phyloP scores from a whole-genome alignment of 2,113 vertebrate genomes.

The Burhinus bistriatus region DNA sequence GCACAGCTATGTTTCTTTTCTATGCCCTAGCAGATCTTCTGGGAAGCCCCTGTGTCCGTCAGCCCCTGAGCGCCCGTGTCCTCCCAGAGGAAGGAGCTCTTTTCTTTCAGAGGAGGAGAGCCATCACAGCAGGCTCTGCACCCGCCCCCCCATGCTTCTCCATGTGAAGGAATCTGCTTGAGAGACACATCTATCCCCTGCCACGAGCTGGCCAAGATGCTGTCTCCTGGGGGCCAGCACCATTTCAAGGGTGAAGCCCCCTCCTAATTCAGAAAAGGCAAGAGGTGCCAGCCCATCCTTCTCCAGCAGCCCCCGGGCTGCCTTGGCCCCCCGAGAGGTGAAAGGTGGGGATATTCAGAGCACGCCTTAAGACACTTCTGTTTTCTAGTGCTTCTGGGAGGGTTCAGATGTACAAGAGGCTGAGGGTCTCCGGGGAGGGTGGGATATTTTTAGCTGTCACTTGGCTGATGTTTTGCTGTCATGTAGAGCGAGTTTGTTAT shows the following conservation, averaged over 20 bases:
- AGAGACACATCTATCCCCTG: neutral
- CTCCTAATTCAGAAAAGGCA: neutral
- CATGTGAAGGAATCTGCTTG: neutral
- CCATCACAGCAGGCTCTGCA: neutral
- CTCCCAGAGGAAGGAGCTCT: neutral
- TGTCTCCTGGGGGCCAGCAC: neutral
- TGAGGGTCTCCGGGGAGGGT: slow-evolving; percentile 31
- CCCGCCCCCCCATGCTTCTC: neutral
- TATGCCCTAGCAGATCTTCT: neutral
- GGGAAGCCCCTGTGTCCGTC: neutral
- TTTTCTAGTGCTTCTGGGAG: neutral
- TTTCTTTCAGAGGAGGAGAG: neutral
- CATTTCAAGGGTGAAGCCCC: neutral
- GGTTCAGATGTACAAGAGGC: slow-evolving; percentile 8
- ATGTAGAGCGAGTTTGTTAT: slow-evolving; percentile 63
- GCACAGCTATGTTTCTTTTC: neutral
- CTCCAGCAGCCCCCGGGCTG: neutral
- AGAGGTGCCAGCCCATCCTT: neutral
- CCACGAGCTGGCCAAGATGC: neutral
- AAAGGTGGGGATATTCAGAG: neutral
- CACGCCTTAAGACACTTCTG: neutral
- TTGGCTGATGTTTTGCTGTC: slow-evolving; percentile 55
- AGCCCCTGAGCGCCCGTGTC: accelerated
- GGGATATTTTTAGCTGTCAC: slow-evolving; percentile 57
- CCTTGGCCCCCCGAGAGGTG: neutral